Evolutionary conservation across 1,140 invertebrate species (phyloP), one percentile per base, ranked within the genome.

Genomic region (Eurosta solidaginis): DNA sequence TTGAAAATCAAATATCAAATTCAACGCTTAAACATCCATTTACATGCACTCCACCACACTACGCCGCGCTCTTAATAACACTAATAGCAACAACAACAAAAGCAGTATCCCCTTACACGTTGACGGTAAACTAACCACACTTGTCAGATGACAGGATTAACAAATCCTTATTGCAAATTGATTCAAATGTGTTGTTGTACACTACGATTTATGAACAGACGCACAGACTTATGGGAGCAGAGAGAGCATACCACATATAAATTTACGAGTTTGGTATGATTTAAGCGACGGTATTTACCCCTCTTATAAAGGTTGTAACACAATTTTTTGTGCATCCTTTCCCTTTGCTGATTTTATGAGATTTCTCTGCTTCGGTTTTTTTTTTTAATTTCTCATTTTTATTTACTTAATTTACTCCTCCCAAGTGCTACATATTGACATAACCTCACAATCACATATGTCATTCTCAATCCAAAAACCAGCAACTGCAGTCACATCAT

Each of bases 131-230:
- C 84, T 84, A 85, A 85, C 84, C 84, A 83, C 84, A 85, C 84
- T 85, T 85, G 84, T 85, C 84, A 85, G 83, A 82, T 85, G 84
- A 85, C 84, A 84, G 84, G 83, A 85, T 85, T 85, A 85, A 85
- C 82, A 84, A 85, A 85, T 85, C 83, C 83, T 85, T 83, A 82
- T 85, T 85, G 78, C 83, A 85, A 85, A 85, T 85, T 85, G 83
- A 85, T 85, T 85, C 83, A 85, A 85, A 85, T 85, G 44, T 74
- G 40, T 45, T 17, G 44, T 17, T 9, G 44, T 22, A 9, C 22
- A 6, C 73, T 47, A 74, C 68, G 73, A 74, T 47, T 74, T 47
- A 74, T 20, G 22, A 22, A 40, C 36, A 40, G 17, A 40, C 4
- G 40, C 33, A 17, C 22, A 54, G 50, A 54, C 17, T 29, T 4